These are phyloP conservation scores for Pomacea canaliculata DNA, from an alignment of 2,888 invertebrate species.

Conservation along the genomic window DNA sequence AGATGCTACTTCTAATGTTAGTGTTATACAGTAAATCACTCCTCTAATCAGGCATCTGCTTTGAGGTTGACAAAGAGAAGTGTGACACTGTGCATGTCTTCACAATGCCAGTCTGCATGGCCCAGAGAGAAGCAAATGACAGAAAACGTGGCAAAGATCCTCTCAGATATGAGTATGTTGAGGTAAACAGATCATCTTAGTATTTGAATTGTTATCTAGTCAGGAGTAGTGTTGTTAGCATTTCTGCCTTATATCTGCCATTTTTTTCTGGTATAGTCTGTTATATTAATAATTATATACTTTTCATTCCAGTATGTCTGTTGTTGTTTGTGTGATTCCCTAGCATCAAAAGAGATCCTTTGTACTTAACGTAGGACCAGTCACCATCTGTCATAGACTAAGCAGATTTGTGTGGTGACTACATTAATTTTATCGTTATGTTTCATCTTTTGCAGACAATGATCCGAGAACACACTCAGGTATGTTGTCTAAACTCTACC, in stretches of 20 bases:
- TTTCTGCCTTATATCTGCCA: neutral
- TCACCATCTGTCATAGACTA: too few relatives aligned
- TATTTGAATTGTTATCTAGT: too few relatives aligned
- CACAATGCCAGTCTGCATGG: conserved; percentile 54
- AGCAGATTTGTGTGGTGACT: too few relatives aligned
- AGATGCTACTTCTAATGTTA: too few relatives aligned
- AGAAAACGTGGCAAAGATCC: conserved; percentile 39
- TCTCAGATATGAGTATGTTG: conserved; percentile 46
- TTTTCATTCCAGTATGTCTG: too few relatives aligned
- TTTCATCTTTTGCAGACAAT: conserved; percentile 49
- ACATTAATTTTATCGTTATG: conserved; percentile 1
- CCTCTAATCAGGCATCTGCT: conserved; percentile 44
- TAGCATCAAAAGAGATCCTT: too few relatives aligned
- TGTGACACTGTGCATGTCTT: conserved; percentile 44
- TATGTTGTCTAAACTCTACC: conserved; percentile 33
- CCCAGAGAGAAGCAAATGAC: conserved; percentile 50
- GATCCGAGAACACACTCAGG: conserved; percentile 60
- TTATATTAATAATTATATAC: too few relatives aligned
- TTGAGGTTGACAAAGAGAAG: conserved; percentile 35
- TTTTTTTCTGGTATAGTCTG: neutral
- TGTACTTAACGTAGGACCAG: too few relatives aligned
- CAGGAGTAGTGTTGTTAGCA: too few relatives aligned
- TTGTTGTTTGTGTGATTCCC: too few relatives aligned
- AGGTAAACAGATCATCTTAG: conserved; percentile 37
- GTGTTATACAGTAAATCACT: too few relatives aligned